These are phyloP conservation scores for Panopea generosa DNA, from an alignment of 2,888 invertebrate species.

Conservation along the genomic window DNA sequence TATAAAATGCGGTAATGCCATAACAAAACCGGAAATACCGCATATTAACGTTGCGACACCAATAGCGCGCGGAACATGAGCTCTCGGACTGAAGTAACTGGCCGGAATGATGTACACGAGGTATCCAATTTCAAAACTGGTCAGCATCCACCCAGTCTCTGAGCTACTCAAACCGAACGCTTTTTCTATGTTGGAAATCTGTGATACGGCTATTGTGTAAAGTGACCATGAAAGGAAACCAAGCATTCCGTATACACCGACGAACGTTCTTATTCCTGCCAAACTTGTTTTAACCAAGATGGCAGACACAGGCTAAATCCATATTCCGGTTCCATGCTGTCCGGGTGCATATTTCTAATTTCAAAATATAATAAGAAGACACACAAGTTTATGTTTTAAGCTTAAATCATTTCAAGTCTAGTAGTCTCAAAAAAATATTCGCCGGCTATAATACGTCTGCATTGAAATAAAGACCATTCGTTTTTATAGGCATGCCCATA, in stretches of 20 bases:
- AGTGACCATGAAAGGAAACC: conserved; percentile 13
- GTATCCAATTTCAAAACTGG: conserved; percentile 24
- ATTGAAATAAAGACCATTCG: too few species aligned
- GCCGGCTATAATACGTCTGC: too few species aligned
- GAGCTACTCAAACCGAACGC: conserved; percentile 33
- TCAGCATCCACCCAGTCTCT: conserved; percentile 20
- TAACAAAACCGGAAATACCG: conserved; percentile 16
- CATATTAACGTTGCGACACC: conserved; percentile 21
- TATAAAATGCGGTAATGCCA: conserved; percentile 24
- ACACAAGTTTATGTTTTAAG: too few species aligned
- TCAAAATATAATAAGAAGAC: too few species aligned
- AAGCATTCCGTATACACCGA: conserved; percentile 29
- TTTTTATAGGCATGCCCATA: too few species aligned
- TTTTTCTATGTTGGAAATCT: conserved; percentile 24
- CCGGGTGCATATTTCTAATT: too few species aligned
- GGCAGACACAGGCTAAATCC: conserved; percentile 6
- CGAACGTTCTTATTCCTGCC: conserved; percentile 43
- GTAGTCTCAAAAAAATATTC: too few species aligned
- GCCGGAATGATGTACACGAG: conserved; percentile 11
- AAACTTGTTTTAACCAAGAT: conserved; percentile 6
- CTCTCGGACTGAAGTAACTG: conserved; percentile 13
- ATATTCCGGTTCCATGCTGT: background rate
- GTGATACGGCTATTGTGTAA: conserved; percentile 24
- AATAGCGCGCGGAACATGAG: conserved; percentile 19
- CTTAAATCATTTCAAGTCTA: too few species aligned